Conservation (phyloP, 1,140 invertebrate genomes). For the Patella vulgata region DNA sequence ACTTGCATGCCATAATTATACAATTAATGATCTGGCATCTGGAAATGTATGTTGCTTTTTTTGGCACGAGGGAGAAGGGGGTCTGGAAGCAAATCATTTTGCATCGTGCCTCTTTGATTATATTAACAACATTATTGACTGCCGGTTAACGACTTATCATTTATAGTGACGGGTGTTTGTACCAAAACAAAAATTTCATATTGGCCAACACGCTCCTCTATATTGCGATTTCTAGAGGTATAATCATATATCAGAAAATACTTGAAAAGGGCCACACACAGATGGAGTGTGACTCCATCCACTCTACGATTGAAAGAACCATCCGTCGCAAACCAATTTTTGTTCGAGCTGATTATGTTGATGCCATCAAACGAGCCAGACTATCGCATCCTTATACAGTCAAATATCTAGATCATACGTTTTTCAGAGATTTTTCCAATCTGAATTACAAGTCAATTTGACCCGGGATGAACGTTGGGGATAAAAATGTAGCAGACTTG, state of each 20-base stretch:
- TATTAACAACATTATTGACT: conserved; percentile 24
- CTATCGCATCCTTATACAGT: conserved; percentile 1
- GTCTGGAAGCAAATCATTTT: conserved; percentile 64
- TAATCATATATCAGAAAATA: conserved; percentile 63
- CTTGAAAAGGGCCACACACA: conserved; percentile 66
- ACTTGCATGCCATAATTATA: conserved; percentile 66
- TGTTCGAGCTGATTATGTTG: conserved; percentile 16
- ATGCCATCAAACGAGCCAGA: conserved; percentile 10
- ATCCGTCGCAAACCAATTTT: conserved; percentile 10
- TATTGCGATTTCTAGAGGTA: conserved; percentile 41
- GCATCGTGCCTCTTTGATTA: conserved; percentile 60
- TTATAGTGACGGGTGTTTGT: conserved; percentile 59
- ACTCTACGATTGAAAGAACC: conserved; percentile 31
- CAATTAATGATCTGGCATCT: conserved; percentile 63
- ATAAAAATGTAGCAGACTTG: too few species aligned
- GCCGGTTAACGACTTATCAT: conserved; percentile 26
- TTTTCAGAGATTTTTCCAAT: background rate
- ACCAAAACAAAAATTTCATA: conserved; percentile 56
- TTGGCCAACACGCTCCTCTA: conserved; percentile 56
- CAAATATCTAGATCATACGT: conserved; percentile 7
- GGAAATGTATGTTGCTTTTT: conserved; percentile 58
- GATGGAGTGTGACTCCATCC: conserved; percentile 65
- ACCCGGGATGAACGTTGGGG: too few species aligned
- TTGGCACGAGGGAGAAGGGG: conserved; percentile 64
- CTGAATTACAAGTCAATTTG: too few species aligned